Evolutionary conservation across 2,888 invertebrate genomes (phyloP).

Genomic region (Branchellion lobata): DNA sequence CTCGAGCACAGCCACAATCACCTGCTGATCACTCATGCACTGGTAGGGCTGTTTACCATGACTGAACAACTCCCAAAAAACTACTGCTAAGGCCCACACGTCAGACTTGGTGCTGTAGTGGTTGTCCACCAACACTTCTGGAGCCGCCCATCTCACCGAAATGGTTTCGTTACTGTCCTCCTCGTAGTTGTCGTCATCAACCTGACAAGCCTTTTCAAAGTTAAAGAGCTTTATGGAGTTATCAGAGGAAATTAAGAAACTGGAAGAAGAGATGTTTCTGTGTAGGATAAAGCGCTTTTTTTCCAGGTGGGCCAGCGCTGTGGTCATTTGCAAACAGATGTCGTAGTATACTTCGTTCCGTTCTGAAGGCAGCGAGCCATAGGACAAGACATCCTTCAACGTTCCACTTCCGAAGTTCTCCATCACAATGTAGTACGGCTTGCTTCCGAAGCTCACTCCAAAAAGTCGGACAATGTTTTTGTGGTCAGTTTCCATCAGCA

Average conservation of each 20-base stretch:
- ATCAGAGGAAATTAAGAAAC: slow-evolving; percentile 51
- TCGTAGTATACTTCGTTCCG: slow-evolving; percentile 52
- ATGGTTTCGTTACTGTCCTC: slow-evolving; percentile 50
- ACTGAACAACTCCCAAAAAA: slow-evolving; percentile 53
- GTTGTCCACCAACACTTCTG: slow-evolving; percentile 52
- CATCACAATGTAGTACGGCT: slow-evolving; percentile 51
- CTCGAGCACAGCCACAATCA: slow-evolving; percentile 50
- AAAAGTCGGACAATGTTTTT: slow-evolving; percentile 52
- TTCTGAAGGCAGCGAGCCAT: slow-evolving; percentile 47
- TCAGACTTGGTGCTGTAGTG: slow-evolving; percentile 53
- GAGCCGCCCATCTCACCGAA: slow-evolving; percentile 52
- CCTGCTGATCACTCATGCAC: slow-evolving; percentile 50
- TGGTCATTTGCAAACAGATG: slow-evolving; percentile 51
- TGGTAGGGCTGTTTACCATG: slow-evolving; percentile 51
- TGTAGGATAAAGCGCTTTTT: slow-evolving; percentile 51
- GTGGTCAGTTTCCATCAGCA: slow-evolving; percentile 50
- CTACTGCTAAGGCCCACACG: slow-evolving; percentile 53
- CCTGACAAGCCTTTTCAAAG: slow-evolving; percentile 52
- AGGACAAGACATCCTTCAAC: slow-evolving; percentile 50
- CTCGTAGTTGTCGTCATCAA: slow-evolving; percentile 52
- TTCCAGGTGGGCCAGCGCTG: slow-evolving; percentile 52
- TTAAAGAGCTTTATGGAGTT: slow-evolving; percentile 52
- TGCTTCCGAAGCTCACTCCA: slow-evolving; percentile 50
- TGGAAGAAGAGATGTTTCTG: slow-evolving; percentile 51
- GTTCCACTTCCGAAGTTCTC: slow-evolving; percentile 51